Evolutionary conservation across 2,888 invertebrate species (phyloP), one percentile per base, ranked within the genome.

Genomic region (Metopia argyrocephala): DNA sequence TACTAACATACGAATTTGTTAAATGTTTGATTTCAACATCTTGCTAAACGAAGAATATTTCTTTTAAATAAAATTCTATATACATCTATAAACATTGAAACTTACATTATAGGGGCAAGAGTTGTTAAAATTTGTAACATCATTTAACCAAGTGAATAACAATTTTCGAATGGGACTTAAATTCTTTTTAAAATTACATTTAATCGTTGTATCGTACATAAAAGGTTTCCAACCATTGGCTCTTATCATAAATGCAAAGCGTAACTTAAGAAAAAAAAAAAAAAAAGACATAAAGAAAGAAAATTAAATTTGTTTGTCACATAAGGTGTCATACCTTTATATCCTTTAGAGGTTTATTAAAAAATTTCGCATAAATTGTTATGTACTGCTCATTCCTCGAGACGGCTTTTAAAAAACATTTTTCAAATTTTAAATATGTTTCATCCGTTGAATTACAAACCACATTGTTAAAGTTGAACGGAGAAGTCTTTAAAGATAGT

Each of bases 61-160:
- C n/a, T n/a, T n/a, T n/a, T n/a, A n/a, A n/a, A n/a, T n/a, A n/a
- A n/a, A n/a, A n/a, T n/a, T n/a, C n/a, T n/a, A n/a, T n/a, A n/a
- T n/a, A n/a, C n/a, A n/a, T n/a, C n/a, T n/a, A n/a, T n/a, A n/a
- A n/a, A n/a, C n/a, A 2, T 12, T 38, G 3, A 12, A 1, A 48
- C 59, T 69, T 56, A 69, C 69, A 45, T 45, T 48, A 50, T 28
- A 69, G 0, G 50, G 69, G 21, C 69, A 69, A 69, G 31, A 31
- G 7, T 48, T 18, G 21, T 59, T 23, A 7, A 69, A 3, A 59
- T 69, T 69, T 2, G 69, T 7, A 4, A 48, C 9, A 31, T 50
- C 20, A 21, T 31, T 28, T 1, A 48, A 9, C 2, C 2, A 0
- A n/a, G 18, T 23, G 57, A 57, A 69, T 2, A 23, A 3, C 5